phyloP scores from a whole-genome alignment of 2,888 invertebrate genomes.

The Selenia dentaria region DNA sequence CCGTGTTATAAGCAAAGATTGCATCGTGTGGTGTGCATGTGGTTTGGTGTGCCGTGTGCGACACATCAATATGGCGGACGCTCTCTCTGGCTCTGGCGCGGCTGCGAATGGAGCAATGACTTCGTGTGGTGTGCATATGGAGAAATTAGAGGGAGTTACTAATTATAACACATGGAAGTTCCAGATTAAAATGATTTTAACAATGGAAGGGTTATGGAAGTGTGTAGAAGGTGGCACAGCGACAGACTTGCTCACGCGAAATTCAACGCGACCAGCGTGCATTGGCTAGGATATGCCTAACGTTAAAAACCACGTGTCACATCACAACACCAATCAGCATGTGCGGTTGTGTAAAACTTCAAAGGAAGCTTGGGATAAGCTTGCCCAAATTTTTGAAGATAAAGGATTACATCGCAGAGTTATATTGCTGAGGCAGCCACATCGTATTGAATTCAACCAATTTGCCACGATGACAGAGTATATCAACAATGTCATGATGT shows the following conservation, averaged over 20 bases:
- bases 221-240: constrained; percentile 3
- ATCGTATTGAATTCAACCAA: background rate
- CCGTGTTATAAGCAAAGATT: too few species aligned
- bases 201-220: background rate
- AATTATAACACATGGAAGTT: background rate
- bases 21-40: too few species aligned
- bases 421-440: background rate
- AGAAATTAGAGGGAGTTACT: background rate
- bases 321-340: too few species aligned
- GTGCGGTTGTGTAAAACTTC: background rate
- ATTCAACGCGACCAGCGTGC: constrained; percentile 1
- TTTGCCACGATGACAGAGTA: constrained; percentile 5
- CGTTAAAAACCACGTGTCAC: background rate
- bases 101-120: too few species aligned
- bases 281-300: constrained; percentile 6
- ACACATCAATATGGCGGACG: too few species aligned
- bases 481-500: background rate
- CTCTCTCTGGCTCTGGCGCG: too few species aligned
- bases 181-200: too few species aligned
- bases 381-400: constrained; percentile 5
- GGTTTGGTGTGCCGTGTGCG: too few species aligned
- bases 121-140: background rate
- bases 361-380: constrained; percentile 5
- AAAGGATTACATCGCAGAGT: constrained; percentile 4
- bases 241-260: background rate